Conservation (phyloP, 1,140 invertebrate genomes). For the Steinernema feltiae region DNA sequence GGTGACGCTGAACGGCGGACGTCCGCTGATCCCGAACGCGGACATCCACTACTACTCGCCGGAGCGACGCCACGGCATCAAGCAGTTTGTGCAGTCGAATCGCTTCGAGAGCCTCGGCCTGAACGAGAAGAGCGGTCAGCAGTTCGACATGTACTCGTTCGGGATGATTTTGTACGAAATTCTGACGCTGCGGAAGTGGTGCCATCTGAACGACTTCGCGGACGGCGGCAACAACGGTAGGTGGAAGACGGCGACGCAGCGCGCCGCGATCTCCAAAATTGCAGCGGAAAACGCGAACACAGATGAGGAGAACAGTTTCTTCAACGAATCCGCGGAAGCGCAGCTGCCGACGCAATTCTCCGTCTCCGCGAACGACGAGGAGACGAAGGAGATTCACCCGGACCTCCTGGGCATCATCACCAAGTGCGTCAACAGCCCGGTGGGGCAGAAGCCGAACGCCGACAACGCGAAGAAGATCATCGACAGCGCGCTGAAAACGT, state of each 20-base stretch:
- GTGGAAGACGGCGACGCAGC: too few species aligned
- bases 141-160: conserved; percentile 32
- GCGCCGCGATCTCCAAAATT: too few species aligned
- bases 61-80: conserved; percentile 16
- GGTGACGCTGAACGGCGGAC: conserved; percentile 7
- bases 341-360: background rate
- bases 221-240: too few species aligned
- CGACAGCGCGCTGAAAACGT: conserved; percentile 35
- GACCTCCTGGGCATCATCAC: conserved; percentile 15
- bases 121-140: conserved; percentile 19
- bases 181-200: conserved; percentile 16
- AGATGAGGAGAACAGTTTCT: conserved; percentile 4
- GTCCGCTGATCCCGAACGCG: conserved; percentile 25
- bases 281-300: background rate
- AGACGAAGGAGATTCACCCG: background rate
- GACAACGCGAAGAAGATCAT: conserved; percentile 30
- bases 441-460: conserved; percentile 21
- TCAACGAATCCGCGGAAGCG: background rate
- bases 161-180: conserved; percentile 38
- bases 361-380: background rate
- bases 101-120: conserved; percentile 11
- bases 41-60: conserved; percentile 37
- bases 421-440: background rate
- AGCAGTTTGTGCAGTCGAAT: conserved; percentile 16
- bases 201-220: background rate